phyloP scores from a whole-genome alignment of 2,888 invertebrate genomes.

The Listrodromus nycthemerus region DNA sequence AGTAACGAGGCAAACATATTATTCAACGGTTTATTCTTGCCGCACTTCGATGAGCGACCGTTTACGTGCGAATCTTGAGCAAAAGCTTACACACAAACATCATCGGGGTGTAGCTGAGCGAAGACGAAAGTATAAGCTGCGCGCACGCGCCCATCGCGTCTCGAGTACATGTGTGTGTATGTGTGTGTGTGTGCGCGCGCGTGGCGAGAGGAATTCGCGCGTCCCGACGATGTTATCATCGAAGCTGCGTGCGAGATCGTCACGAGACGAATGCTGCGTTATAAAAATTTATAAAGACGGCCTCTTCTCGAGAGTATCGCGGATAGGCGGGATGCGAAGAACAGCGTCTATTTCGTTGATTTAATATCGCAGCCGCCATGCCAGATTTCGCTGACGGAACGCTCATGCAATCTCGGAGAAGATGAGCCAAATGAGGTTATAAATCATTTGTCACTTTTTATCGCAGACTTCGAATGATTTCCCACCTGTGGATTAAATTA shows the following conservation, averaged over 20 bases:
- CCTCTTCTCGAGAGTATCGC: neutral
- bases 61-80: neutral
- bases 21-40: conserved; percentile 4
- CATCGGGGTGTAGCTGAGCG: neutral
- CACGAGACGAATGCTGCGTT: neutral
- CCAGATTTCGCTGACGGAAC: neutral
- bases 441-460: neutral
- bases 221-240: conserved; percentile 5
- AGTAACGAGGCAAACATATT: conserved; percentile 45
- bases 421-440: neutral
- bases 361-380: neutral
- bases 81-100: neutral
- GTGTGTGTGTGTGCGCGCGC: neutral
- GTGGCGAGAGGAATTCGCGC: conserved; percentile 11
- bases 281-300: neutral
- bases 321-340: neutral
- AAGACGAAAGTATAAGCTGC: neutral
- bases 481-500: neutral
- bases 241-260: conserved; percentile 1
- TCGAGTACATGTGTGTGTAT: neutral
- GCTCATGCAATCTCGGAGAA: neutral
- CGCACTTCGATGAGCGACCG: neutral
- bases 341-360: neutral
- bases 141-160: neutral
- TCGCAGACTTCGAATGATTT: neutral